These are phyloP conservation scores for Orientallactaga sibirica DNA, from an alignment of 2,797 vertebrate genomes.

Conservation along the genomic window DNA sequence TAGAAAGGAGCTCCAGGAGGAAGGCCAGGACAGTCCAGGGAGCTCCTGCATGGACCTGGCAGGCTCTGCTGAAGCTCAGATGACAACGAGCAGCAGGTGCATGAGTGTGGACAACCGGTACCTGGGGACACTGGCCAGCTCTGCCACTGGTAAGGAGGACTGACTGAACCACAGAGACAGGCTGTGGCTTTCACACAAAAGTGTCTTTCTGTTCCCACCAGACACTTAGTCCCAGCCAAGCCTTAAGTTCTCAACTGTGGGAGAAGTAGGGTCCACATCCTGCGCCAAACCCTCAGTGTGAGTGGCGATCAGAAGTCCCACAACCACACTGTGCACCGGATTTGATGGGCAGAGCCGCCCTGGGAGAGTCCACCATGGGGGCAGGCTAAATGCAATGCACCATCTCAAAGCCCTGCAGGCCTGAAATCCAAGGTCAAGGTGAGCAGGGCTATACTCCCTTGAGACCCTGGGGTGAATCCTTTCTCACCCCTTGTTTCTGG, in stretches of 20 bases:
- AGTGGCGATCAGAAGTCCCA: fast-evolving
- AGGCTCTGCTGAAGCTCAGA: no score
- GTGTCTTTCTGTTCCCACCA: neutral
- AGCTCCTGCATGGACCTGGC: fast-evolving
- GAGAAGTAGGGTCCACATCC: neutral
- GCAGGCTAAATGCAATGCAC: no score
- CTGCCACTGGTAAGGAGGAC: fast-evolving
- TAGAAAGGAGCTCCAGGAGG: neutral
- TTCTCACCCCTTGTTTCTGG: no score
- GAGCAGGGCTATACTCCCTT: no score
- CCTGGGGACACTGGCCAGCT: neutral
- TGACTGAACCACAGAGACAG: neutral
- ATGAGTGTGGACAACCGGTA: neutral
- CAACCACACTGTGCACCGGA: fast-evolving
- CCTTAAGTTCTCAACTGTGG: fast-evolving
- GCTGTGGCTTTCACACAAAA: neutral
- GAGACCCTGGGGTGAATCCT: no score
- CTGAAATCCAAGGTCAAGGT: no score
- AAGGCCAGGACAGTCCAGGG: fast-evolving
- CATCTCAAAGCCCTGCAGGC: no score
- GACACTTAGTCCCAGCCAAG: neutral
- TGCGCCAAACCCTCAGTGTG: fast-evolving
- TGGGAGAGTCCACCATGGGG: no score
- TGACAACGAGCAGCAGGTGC: no score
- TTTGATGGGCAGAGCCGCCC: fast-evolving